Base-by-base conservation (phyloP, 2,113 vertebrate species). In the Hippocampus comes region DNA sequence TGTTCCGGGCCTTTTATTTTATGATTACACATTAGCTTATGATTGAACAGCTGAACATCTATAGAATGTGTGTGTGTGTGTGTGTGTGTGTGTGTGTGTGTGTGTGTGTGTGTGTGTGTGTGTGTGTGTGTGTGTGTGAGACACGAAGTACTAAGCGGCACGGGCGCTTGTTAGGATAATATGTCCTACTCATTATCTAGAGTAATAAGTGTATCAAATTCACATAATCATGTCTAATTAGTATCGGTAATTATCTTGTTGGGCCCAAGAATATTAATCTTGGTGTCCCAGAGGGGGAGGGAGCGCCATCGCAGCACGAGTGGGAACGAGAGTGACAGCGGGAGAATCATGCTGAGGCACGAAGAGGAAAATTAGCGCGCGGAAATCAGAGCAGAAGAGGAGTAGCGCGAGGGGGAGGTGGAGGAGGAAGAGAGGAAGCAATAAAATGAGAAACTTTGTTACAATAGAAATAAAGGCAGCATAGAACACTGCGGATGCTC, bases 191-290 rank as follows among this genome's bases (percentile, higher is more conserved):
- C 89, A 91, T 95, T 94, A 94, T 92, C 93, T 91, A 88, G 90
- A 95, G 94, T 94, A 96, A 91, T 94, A 95, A 96, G 94, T 94
- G 87, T 93, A 96, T 95, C 95, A 94, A 90, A 95, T 95, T 95
- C 94, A 94, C 94, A 95, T 95, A 95, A 97, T 97, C 95, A 97
- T 94, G 94, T 94, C 95, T 97, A 97, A 96, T 96, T 97, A 96
- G 95, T 96, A 95, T 96, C 96, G 95, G 95, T 96, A 96, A 97
- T 97, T 96, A 96, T 94, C 92, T 94, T 95, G 95, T 94, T 94
- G 95, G 95, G 94, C 90, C 79, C 91, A 89, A 94, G 94, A 94
- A 95, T 96, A 97, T 97, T 96, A 95, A 93, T 94, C 94, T 96
- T 94, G 93, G 83, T 68, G 88, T 94, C 94, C 92, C 93, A 92